Conservation (phyloP, 2,888 invertebrate genomes). For the Lasius fuliginosus region DNA sequence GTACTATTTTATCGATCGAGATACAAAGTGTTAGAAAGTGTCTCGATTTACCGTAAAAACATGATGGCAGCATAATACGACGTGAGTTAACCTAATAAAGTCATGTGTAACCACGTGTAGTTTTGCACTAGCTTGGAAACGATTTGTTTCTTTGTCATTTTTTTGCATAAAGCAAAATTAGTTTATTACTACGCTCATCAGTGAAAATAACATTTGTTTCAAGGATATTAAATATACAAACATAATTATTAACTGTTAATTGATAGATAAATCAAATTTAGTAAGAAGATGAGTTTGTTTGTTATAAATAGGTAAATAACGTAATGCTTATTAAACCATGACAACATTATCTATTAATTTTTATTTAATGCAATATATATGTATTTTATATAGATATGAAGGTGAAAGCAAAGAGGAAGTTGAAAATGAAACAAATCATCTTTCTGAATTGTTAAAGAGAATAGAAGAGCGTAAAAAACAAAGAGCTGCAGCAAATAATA, state of each 20-base stretch:
- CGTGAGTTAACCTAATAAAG: not conserved
- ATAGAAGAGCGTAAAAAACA: constrained; percentile 80
- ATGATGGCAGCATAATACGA: not conserved
- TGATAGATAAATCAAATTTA: constrained; percentile 38
- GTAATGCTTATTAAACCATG: not conserved
- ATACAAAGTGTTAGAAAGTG: not conserved
- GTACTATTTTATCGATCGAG: not conserved
- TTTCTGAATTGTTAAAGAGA: constrained; percentile 77
- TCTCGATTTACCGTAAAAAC: not conserved
- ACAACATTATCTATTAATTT: not conserved
- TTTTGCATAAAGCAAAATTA: not conserved
- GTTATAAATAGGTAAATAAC: constrained; percentile 90
- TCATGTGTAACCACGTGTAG: not conserved
- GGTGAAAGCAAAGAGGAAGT: constrained; percentile 72
- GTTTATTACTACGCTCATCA: not conserved
- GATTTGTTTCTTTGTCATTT: not conserved
- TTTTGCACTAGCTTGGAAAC: not conserved
- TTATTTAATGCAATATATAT: constrained; percentile 59
- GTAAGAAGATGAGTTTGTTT: constrained; percentile 89
- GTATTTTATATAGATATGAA: constrained; percentile 76
- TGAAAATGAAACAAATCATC: constrained; percentile 76
- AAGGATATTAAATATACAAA: not conserved
- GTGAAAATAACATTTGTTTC: not conserved
- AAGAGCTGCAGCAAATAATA: constrained; percentile 62
- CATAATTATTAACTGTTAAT: not conserved